Percentiles rank a stretch among this genome's conserved stretches.
phyloP scores from a whole-genome alignment of 2,888 invertebrate species.

The Cheilosia scutellata region DNA sequence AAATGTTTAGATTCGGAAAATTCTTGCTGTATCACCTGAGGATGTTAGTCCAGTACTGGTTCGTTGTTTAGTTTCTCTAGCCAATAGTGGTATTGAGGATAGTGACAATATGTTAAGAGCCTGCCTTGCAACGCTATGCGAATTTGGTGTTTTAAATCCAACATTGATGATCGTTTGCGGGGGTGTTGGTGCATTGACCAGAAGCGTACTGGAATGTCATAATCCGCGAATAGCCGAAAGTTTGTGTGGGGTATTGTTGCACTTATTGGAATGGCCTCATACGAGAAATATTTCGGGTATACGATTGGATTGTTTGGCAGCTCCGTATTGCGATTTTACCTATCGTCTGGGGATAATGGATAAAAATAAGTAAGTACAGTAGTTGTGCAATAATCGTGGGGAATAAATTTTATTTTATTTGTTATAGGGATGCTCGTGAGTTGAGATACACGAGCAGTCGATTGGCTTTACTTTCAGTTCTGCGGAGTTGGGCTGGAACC shows the following conservation, averaged over 20 bases:
- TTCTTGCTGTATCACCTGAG: conserved; percentile 87
- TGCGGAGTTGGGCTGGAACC: conserved; percentile 96
- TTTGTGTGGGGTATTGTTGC: conserved; percentile 93
- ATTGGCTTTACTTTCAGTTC: conserved; percentile 91
- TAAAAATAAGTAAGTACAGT: conserved; percentile 86
- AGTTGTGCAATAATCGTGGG: background rate
- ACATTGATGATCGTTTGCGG: conserved; percentile 91
- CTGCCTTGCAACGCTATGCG: conserved; percentile 94
- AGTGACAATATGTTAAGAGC: conserved; percentile 93
- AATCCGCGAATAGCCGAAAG: conserved; percentile 96
- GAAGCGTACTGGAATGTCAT: conserved; percentile 93
- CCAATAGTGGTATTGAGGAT: conserved; percentile 89
- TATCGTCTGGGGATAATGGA: conserved; percentile 89
- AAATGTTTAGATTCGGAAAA: conserved; percentile 84
- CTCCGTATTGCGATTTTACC: conserved; percentile 97
- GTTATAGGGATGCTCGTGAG: conserved; percentile 89
- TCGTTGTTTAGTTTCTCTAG: conserved; percentile 92
- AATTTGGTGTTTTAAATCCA: conserved; percentile 94
- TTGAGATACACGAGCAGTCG: conserved; percentile 94
- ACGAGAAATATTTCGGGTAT: conserved; percentile 91
- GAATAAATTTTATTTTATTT: conserved; percentile 14
- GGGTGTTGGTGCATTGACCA: conserved; percentile 92
- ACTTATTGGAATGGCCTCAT: conserved; percentile 92
- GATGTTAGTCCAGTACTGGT: conserved; percentile 91
- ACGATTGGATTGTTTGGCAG: conserved; percentile 94